Percentiles rank a stretch among this genome's conserved stretches.
phyloP scores from a whole-genome alignment of 2,113 vertebrate species.

The Hemibagrus wyckioides region DNA sequence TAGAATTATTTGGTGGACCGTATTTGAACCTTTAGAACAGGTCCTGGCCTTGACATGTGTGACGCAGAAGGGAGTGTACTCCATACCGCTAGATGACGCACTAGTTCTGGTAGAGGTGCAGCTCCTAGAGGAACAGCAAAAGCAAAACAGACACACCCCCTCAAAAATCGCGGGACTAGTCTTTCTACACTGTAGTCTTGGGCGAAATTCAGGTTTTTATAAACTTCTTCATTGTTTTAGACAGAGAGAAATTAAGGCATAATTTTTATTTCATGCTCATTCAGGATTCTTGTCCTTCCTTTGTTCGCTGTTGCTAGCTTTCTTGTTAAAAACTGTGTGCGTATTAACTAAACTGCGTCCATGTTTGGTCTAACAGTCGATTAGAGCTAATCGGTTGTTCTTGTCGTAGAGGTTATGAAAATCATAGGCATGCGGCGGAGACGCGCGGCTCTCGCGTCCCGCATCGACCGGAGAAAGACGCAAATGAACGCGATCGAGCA shows the following conservation, averaged over 20 bases:
- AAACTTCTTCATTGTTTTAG: background rate
- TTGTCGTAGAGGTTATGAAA: slow-evolving; percentile 17
- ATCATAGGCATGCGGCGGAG: slow-evolving; percentile 37
- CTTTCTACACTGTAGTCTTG: background rate
- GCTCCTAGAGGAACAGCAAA: slow-evolving; percentile 25
- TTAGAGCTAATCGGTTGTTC: background rate
- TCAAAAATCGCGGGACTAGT: slow-evolving; percentile 5
- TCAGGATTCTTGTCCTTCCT: background rate
- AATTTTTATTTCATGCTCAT: background rate
- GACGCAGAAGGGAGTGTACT: background rate
- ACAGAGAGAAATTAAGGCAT: no score
- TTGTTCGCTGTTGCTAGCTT: background rate
- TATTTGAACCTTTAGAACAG: background rate
- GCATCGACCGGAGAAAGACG: slow-evolving; percentile 44
- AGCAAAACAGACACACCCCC: slow-evolving; percentile 46
- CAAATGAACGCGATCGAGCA: slow-evolving; percentile 41
- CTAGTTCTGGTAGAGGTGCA: background rate
- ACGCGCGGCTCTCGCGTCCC: slow-evolving; percentile 23
- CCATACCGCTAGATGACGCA: slow-evolving; percentile 37
- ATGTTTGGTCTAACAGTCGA: background rate
- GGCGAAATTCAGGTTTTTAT: background rate
- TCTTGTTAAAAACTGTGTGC: background rate
- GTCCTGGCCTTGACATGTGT: background rate
- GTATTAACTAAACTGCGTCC: background rate
- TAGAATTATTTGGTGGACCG: background rate